A percentile compares a stretch with the other conserved stretches of the same genome.
phyloP scores from a whole-genome alignment of 37 sponge, comb jelly and placozoan genomes.

The Geodia barretti region DNA sequence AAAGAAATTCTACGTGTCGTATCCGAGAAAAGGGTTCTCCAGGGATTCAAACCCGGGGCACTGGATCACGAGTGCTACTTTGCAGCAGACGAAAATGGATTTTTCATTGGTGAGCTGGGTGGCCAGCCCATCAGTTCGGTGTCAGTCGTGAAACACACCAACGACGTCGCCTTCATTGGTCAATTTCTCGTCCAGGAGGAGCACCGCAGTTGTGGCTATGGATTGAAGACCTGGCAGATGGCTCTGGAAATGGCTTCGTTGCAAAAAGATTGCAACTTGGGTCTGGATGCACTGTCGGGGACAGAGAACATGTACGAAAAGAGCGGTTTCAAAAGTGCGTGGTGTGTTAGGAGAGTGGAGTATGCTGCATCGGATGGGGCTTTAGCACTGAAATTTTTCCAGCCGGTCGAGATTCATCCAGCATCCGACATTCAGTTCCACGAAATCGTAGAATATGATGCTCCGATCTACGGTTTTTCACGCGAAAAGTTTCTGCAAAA shows the following conservation, averaged over 20 bases:
- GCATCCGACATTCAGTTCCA: slow-evolving; percentile 3
- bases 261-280: neutral
- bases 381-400: neutral
- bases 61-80: neutral
- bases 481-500: neutral
- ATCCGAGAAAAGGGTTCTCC: neutral
- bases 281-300: neutral
- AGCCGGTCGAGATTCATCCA: neutral
- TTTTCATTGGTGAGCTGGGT: slow-evolving; percentile 36
- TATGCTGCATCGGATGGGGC: neutral
- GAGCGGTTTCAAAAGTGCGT: neutral
- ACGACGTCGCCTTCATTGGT: slow-evolving; percentile 4
- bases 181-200: slow-evolving; percentile 3
- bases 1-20: neutral
- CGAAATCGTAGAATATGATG: slow-evolving; percentile 1
- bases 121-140: slow-evolving; percentile 18
- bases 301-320: neutral
- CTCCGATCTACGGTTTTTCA: neutral
- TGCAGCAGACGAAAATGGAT: neutral
- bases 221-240: neutral
- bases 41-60: neutral
- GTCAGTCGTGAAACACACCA: neutral
- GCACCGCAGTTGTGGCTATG: slow-evolving; percentile 21
- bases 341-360: neutral
- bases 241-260: neutral